Conservation (phyloP, 2,888 invertebrate species). For the Neoitamus cyanurus region DNA sequence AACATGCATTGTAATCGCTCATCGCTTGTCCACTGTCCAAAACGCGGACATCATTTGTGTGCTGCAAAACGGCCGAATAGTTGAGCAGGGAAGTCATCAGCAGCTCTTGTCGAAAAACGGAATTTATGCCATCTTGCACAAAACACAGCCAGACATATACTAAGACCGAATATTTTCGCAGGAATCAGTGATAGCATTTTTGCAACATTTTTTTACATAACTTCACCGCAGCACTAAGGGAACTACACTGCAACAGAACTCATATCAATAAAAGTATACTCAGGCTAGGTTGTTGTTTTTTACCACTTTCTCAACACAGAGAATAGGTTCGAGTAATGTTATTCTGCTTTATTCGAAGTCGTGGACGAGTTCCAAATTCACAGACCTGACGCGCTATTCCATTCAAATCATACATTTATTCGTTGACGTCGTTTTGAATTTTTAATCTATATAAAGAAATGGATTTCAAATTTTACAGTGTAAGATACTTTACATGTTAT, state of each 20-base stretch:
- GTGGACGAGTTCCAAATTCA: too few relatives aligned
- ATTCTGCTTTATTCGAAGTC: too few relatives aligned
- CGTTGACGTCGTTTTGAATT: too few relatives aligned
- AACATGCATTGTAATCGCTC: conserved; percentile 88
- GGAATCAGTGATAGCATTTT: conserved; percentile 7
- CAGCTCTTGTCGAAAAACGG: conserved; percentile 75
- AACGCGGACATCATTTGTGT: conserved; percentile 88
- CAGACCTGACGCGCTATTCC: too few relatives aligned
- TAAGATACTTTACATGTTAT: too few relatives aligned
- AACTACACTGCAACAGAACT: not conserved
- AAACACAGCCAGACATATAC: conserved; percentile 67
- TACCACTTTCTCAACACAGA: not conserved
- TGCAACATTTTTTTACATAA: not conserved
- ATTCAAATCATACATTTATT: too few relatives aligned
- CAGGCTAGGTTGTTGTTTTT: not conserved
- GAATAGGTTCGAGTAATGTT: too few relatives aligned
- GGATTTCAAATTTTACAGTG: too few relatives aligned
- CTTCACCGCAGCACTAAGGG: not conserved
- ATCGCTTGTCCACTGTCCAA: conserved; percentile 84
- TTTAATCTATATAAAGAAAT: too few relatives aligned
- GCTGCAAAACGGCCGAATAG: conserved; percentile 78
- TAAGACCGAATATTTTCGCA: too few relatives aligned
- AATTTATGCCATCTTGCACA: conserved; percentile 74
- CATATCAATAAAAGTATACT: not conserved
- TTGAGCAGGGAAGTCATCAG: conserved; percentile 80